Base-by-base conservation (phyloP, 2,113 vertebrate species). In the Pyrgilauda ruficollis region DNA sequence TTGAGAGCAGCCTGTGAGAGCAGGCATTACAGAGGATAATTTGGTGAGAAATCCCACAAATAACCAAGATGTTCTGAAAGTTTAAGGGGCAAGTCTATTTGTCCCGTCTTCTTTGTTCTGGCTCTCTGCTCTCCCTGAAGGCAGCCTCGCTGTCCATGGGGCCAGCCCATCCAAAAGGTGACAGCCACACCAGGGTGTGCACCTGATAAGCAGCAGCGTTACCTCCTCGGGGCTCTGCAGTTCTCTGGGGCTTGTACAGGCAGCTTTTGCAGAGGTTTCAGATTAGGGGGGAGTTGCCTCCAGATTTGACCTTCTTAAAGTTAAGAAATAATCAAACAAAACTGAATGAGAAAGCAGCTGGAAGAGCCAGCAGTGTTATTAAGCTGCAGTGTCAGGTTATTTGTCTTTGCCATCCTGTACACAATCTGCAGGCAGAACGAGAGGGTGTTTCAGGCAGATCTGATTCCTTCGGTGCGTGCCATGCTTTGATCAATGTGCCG, bases 371-470 rank as follows among this genome's bases (percentile, higher is more conserved):
- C 46, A 66, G 49, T 46, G 7, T 86, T 90, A 80, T 62, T 90
- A 92, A 90, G 33, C 72, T 86, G 68, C 79, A 67, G 50, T 19
- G 75, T 84, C 75, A 74, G 83, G 43, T 66, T 80, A 50, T 93
- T 94, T 89, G 80, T 92, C 85, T 85, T 92, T 33, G 59, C 79
- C 61, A 55, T 66, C 27, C 39, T 67, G 0, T 39, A 13, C 8
- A 28, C 4, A 2, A 17, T 74, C 73, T 84, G 43, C 50, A 88
- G 63, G 23, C 91, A 76, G 68, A 39, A 24, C 4, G 55, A 67
- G 30, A 63, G 64, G 20, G 61, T 87, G 62, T 50, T 90, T 56
- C 55, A 59, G 83, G 43, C 76, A 84, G 77, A 37, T 82, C 49
- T 14, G 68, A 39, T 70, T 58, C 63, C 59, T 88, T 88, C 2